phyloP scores from a whole-genome alignment of 2,888 invertebrate species.

The Neria commutata region DNA sequence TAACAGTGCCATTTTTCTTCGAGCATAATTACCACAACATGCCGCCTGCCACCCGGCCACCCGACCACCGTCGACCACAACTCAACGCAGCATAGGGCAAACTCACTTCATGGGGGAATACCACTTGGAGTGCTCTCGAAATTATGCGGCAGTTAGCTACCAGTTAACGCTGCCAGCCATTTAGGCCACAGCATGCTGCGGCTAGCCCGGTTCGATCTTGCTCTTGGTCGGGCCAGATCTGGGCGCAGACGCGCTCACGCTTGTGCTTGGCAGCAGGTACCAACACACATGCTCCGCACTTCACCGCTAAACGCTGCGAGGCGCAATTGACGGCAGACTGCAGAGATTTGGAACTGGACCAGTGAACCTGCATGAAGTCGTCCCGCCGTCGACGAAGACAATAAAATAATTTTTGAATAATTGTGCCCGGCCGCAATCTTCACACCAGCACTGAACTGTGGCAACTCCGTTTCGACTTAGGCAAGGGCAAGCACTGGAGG shows the following conservation, averaged over 20 bases:
- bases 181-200: constrained; percentile 29
- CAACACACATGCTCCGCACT: neutral
- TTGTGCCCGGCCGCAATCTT: neutral
- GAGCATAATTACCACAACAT: constrained; percentile 17
- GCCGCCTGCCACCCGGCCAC: neutral
- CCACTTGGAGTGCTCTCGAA: constrained; percentile 45
- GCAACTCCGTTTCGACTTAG: too few relatives aligned
- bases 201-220: constrained; percentile 29
- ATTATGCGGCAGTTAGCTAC: constrained; percentile 55
- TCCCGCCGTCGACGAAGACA: constrained; percentile 31
- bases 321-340: neutral
- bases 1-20: constrained; percentile 6
- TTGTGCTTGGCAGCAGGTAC: constrained; percentile 33
- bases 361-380: constrained; percentile 18
- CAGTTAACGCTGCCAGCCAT: constrained; percentile 44
- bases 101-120: constrained; percentile 34
- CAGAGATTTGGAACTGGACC: neutral
- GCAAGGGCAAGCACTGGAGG: too few relatives aligned
- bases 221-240: constrained; percentile 33
- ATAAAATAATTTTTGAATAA: constrained; percentile 36
- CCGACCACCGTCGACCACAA: constrained; percentile 43
- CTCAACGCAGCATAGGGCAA: too few relatives aligned
- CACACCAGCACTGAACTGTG: too few relatives aligned
- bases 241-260: constrained; percentile 17
- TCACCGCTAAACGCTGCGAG: neutral